phyloP scores from a whole-genome alignment of 2,113 vertebrate genomes.

The Pitta sordida region DNA sequence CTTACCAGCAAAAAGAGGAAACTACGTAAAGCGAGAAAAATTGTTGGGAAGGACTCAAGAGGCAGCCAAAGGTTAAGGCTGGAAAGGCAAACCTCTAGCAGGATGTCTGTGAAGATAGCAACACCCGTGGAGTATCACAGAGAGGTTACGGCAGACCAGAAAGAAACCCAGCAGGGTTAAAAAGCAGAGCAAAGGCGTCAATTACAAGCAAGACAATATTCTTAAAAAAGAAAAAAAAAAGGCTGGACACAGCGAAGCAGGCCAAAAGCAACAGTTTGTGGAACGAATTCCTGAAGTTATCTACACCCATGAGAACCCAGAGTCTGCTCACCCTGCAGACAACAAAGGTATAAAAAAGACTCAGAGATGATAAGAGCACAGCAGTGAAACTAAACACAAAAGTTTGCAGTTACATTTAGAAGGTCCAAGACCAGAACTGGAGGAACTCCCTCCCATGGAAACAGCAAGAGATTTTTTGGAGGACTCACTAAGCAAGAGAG shows the following conservation, averaged over 20 bases:
- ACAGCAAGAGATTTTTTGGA: background rate
- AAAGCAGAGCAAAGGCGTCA: background rate
- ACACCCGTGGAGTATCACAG: background rate
- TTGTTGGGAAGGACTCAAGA: constrained; percentile 1
- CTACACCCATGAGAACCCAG: background rate
- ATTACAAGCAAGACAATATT: background rate
- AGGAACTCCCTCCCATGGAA: background rate
- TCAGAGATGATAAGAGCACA: background rate
- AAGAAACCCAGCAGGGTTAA: background rate
- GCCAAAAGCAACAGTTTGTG: constrained; percentile 51
- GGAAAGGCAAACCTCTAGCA: background rate
- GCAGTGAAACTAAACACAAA: background rate
- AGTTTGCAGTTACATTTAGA: background rate
- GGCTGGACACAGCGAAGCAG: background rate
- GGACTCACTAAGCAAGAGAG: background rate
- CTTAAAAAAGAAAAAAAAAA: background rate
- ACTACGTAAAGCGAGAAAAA: background rate
- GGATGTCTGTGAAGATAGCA: constrained; percentile 34
- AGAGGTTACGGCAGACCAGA: background rate
- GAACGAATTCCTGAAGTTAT: constrained; percentile 46
- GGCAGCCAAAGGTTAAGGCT: constrained; percentile 38
- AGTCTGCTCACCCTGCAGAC: background rate
- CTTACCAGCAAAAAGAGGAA: background rate
- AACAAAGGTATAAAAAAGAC: background rate
- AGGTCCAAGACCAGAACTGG: background rate